A percentile compares a stretch with the other conserved stretches of the same genome.
Conservation (phyloP, 2,888 invertebrate species). For the Tortrix viridana region DNA sequence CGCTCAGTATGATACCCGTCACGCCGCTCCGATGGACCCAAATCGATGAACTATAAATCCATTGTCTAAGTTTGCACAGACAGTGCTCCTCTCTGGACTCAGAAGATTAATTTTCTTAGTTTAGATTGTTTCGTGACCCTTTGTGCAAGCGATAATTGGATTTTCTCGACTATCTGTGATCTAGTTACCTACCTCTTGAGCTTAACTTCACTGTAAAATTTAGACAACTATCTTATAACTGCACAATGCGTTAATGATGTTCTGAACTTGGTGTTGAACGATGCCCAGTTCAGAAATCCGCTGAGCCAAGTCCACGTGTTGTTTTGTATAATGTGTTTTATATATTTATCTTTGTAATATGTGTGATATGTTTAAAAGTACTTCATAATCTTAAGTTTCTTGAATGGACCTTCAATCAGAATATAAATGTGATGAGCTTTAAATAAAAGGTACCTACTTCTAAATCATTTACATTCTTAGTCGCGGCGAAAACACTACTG, state of each 20-base stretch:
- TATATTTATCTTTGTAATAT: no score
- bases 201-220: slow-evolving; percentile 59
- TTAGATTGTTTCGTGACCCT: slow-evolving; percentile 84
- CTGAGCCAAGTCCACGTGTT: no score
- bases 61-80: slow-evolving; percentile 83
- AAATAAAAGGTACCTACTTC: no score
- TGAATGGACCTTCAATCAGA: no score
- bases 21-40: slow-evolving; percentile 68
- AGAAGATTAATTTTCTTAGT: slow-evolving; percentile 85
- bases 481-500: no score
- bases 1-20: slow-evolving; percentile 55
- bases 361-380: no score
- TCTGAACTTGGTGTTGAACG: background rate
- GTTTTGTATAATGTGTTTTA: no score
- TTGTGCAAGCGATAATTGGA: slow-evolving; percentile 84
- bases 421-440: no score
- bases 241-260: slow-evolving; percentile 3
- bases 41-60: slow-evolving; percentile 84
- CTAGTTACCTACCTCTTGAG: slow-evolving; percentile 78
- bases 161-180: slow-evolving; percentile 79
- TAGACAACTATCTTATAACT: slow-evolving; percentile 35
- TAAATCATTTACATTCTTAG: no score
- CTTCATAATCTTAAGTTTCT: no score
- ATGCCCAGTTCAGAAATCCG: background rate
- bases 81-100: slow-evolving; percentile 79